Conservation (phyloP, 2,113 vertebrate genomes). For the Seriola quinqueradiata region DNA sequence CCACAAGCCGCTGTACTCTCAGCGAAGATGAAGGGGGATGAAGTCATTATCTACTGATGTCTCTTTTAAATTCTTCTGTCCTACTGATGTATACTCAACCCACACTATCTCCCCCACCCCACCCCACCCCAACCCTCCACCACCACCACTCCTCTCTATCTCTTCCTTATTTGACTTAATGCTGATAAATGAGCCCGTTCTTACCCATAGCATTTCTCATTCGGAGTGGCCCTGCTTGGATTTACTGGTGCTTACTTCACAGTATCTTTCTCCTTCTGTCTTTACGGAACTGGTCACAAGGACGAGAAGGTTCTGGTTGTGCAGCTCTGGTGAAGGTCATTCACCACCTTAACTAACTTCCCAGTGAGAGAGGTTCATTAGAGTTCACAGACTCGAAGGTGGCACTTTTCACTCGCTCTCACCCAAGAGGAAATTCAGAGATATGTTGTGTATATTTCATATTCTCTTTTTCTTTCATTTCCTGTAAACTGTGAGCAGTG, state of each 20-base stretch:
- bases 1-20: constrained; percentile 3
- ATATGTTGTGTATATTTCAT: not conserved
- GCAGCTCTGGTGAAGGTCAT: constrained; percentile 28
- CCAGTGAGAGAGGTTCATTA: not conserved
- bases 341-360: not conserved
- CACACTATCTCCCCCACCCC: constrained; percentile 19
- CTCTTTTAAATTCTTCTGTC: constrained; percentile 62
- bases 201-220: constrained; percentile 61
- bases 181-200: constrained; percentile 76
- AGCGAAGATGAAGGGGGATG: constrained; percentile 15
- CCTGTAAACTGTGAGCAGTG: not conserved
- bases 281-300: constrained; percentile 48
- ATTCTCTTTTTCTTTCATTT: not conserved
- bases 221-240: constrained; percentile 40
- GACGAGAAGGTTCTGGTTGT: constrained; percentile 31
- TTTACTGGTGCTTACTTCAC: constrained; percentile 46
- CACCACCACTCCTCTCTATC: constrained; percentile 46
- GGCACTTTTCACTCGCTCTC: not conserved
- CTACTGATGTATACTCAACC: constrained; percentile 45
- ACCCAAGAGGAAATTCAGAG: not conserved
- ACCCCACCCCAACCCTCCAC: constrained; percentile 19
- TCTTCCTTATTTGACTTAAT: constrained; percentile 75
- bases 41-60: constrained; percentile 64
- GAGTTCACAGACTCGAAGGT: not conserved
- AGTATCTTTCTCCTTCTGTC: constrained; percentile 33